Evolutionary conservation across 2,888 invertebrate genomes (phyloP), one percentile per base, ranked within the genome.

Genomic region (Aporophyla nigra): DNA sequence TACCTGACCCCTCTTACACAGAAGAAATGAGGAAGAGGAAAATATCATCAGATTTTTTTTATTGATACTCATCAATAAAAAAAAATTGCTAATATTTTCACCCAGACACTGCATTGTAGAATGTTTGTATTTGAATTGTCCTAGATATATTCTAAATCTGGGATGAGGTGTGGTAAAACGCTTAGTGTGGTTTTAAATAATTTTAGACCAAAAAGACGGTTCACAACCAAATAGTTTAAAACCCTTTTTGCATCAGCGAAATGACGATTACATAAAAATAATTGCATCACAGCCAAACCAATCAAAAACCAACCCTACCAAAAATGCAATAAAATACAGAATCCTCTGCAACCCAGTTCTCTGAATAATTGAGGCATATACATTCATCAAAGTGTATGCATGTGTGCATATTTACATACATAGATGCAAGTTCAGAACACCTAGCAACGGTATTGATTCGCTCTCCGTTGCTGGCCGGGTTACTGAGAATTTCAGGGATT

Each of bases 391-490:
- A 69, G 19, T 67, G 21, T 71, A 43, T 71, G 76, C 80, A 75
- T 76, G 81, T 80, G 56, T 72, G 75, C 59, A 81, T 43, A 54
- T 80, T 46, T 70, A 70, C 69, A 70, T 21, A 68, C 53, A 59
- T 33, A 46, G 46, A 67, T 80, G 82, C 68, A 76, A 56, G 70
- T 65, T 21, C 62, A 67, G 72, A 70, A 49, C 21, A 58, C 72
- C 53, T 85, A 85, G 85, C 85, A 85, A 83, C 82, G n/a, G 74
- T 83, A 83, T 83, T 83, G 83, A 83, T 83, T 83, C 24, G 61
- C 53, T 76, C 71, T 58, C 24, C 14, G 62, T 40, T 72, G 53
- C 63, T 16, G 16, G 3, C n/a, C n/a, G 12, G n/a, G 46, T 61
- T 76, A 74, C 59, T 27, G 7, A 27, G 86, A 68, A 77, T 83